Conservation (phyloP, 2,888 invertebrate species). For the Orthonevra nobilis region DNA sequence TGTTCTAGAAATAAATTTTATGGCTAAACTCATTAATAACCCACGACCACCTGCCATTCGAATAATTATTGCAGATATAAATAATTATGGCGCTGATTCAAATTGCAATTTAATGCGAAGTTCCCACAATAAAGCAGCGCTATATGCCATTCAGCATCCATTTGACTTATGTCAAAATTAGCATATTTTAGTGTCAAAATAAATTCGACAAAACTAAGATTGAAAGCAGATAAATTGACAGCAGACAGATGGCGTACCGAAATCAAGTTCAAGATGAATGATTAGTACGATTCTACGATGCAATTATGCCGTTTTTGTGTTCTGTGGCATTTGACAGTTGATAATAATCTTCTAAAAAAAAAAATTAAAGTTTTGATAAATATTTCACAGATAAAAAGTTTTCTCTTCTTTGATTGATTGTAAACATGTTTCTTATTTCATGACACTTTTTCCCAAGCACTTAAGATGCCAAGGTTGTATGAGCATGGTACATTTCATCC, state of each 20-base stretch:
- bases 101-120: constrained; percentile 18
- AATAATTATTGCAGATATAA: constrained; percentile 20
- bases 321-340: too few species aligned
- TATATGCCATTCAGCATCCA: constrained; percentile 6
- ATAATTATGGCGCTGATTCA: constrained; percentile 21
- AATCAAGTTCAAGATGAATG: not conserved
- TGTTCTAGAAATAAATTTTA: constrained; percentile 23
- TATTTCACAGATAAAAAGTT: too few species aligned
- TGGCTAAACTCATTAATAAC: constrained; percentile 8
- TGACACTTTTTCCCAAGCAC: too few species aligned
- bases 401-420: too few species aligned
- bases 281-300: too few species aligned
- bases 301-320: too few species aligned
- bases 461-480: too few species aligned
- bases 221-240: constrained; percentile 14
- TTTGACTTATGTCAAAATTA: constrained; percentile 13
- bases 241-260: not conserved
- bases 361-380: too few species aligned
- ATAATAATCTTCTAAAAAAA: too few species aligned
- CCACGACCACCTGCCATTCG: not conserved
- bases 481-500: too few species aligned
- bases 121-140: not conserved
- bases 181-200: constrained; percentile 32
- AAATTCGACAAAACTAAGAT: constrained; percentile 18
- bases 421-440: too few species aligned